Conservation (phyloP, 1,140 invertebrate species). For the Neuroterus valhalla region DNA sequence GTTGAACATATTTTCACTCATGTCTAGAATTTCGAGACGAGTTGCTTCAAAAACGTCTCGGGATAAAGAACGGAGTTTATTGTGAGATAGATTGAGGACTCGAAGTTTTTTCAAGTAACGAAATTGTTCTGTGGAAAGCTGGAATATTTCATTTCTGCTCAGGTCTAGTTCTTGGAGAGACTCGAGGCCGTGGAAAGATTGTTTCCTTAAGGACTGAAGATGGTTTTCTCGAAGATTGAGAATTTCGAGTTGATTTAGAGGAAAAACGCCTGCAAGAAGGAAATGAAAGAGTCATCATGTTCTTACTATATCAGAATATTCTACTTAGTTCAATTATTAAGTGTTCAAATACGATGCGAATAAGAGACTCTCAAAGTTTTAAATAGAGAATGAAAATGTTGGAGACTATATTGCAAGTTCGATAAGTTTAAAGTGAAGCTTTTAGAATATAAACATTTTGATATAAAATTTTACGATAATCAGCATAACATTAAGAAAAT, state of each 20-base stretch:
- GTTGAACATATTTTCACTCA: constrained; percentile 86
- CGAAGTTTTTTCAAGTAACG: constrained; percentile 84
- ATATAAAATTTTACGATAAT: no score
- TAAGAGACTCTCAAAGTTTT: no score
- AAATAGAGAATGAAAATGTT: no score
- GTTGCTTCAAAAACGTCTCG: constrained; percentile 88
- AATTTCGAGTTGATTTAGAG: constrained; percentile 81
- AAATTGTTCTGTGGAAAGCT: constrained; percentile 88
- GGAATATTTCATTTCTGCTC: constrained; percentile 84
- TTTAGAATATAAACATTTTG: no score
- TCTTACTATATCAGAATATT: no score
- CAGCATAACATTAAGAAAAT: no score
- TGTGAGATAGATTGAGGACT: constrained; percentile 85
- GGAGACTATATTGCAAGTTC: no score
- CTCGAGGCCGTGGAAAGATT: constrained; percentile 84
- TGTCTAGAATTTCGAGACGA: constrained; percentile 85
- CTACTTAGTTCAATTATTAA: no score
- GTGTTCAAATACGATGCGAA: no score
- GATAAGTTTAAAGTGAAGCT: no score
- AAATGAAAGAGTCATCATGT: no score
- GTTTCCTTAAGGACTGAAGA: constrained; percentile 82
- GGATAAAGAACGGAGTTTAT: constrained; percentile 84
- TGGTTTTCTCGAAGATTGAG: constrained; percentile 85
- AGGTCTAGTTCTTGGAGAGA: constrained; percentile 87
- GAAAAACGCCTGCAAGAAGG: constrained; percentile 63